Base-by-base conservation (phyloP, 2,888 invertebrate species). In the Eupithecia centaureata region DNA sequence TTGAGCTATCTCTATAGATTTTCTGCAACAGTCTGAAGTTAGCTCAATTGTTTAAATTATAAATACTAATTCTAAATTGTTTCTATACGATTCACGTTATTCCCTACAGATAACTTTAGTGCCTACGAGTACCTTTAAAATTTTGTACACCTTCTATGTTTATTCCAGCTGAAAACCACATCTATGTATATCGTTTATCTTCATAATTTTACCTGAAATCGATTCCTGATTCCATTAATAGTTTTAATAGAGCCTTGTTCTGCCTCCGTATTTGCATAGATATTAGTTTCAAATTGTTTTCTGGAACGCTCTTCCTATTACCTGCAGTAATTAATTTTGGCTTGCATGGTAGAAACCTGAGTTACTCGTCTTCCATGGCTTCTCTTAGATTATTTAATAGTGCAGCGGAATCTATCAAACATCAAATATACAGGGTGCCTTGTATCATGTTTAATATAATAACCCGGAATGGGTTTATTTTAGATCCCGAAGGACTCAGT, bases 271-370 rank as follows among this genome's bases (percentile, higher is more conserved):
- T 92, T 92, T 88, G 87, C 90, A 90, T 90, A 84, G 80, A 88
- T 79, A 91, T 90, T 87, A 85, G 82, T 85, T 88, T 70, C 79
- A 85, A 84, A 90, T 87, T 85, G 86, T 84, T 86, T 87, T 83
- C 82, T 82, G 76, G 80, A 79, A 77, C 76, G 67, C 77, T 73
- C 77, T 80, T 81, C 79, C 72, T 74, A 77, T 77, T 70, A 75
- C 71, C 71, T 79, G 63, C 51, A 63, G 66, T 79, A 77, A 76
- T 78, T 79, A 65, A 71, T 69, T 68, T 68, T 58, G 66, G 57
- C 61, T 69, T 65, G 63, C 60, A 58, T 67, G 60, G 38, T 63
- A 5, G 47, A 52, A 52, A 27, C n/a, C 28, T 60, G 32, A 60
- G 30, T 63, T 60, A 47, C 60, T 18, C 18, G 47, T 47, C 47